These are phyloP conservation scores for Acrocephalus scirpaceus DNA, from an alignment of 2,797 vertebrate species.

Conservation along the genomic window DNA sequence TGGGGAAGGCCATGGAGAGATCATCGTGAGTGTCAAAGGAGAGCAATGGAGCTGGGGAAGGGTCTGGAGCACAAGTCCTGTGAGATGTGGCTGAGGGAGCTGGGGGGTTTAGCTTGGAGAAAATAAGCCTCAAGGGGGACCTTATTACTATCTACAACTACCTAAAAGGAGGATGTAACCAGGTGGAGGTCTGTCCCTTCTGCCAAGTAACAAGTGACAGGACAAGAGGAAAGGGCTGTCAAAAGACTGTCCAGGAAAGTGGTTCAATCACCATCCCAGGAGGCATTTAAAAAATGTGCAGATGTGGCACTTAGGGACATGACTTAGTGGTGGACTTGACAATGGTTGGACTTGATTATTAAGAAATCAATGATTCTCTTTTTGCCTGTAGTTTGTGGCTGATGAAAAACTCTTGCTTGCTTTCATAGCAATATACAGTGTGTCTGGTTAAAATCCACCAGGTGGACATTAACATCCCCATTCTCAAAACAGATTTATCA, in stretches of 20 bases:
- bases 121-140: not conserved
- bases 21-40: not conserved
- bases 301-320: not conserved
- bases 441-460: not conserved
- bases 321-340: not conserved
- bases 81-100: not conserved
- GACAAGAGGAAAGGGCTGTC: not conserved
- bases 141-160: not conserved
- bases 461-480: not conserved
- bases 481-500: not conserved
- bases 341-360: not conserved
- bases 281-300: not conserved
- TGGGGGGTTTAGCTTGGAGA: not conserved
- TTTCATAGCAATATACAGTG: not conserved
- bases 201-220: accelerated
- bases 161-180: not conserved
- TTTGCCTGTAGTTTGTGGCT: not conserved
- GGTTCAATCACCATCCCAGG: not conserved
- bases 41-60: not conserved
- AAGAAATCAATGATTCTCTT: not conserved
- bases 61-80: not conserved
- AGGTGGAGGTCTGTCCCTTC: not conserved
- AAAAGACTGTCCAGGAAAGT: not conserved
- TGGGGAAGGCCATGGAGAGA: not conserved
- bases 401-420: not conserved